Evolutionary conservation across 2,797 vertebrate species (phyloP).

Genomic region (Phalanger gymnotis): DNA sequence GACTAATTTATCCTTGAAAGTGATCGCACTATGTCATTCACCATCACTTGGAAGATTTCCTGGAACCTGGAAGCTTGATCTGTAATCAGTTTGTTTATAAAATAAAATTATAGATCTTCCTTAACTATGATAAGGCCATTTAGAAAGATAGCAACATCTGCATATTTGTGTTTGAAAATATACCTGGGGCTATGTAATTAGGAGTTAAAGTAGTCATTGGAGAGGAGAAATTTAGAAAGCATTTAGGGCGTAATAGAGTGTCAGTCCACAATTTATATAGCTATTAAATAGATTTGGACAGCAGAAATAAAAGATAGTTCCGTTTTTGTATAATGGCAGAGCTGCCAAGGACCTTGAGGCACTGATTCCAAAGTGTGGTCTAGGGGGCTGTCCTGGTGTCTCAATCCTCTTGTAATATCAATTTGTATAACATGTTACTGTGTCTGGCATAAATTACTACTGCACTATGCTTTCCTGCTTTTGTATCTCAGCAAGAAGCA

Average conservation of each 20-base stretch:
- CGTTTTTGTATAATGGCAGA: neutral
- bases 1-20: constrained; percentile 2
- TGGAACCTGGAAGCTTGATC: neutral
- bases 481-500: neutral
- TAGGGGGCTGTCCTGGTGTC: neutral
- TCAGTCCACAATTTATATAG: neutral
- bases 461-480: neutral
- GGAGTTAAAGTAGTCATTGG: neutral
- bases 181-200: neutral
- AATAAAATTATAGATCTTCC: neutral
- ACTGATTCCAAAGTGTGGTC: neutral
- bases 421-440: neutral
- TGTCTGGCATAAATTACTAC: neutral
- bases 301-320: neutral
- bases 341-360: neutral
- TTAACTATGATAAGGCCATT: neutral
- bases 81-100: constrained; percentile 2
- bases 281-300: constrained; percentile 3
- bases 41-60: neutral
- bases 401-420: neutral
- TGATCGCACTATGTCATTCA: neutral
- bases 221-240: constrained; percentile 1
- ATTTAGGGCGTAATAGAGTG: neutral
- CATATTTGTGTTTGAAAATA: neutral
- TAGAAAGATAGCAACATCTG: neutral